These are phyloP conservation scores for Ectobius pallidus DNA, from an alignment of 2,888 invertebrate species.

Conservation along the genomic window DNA sequence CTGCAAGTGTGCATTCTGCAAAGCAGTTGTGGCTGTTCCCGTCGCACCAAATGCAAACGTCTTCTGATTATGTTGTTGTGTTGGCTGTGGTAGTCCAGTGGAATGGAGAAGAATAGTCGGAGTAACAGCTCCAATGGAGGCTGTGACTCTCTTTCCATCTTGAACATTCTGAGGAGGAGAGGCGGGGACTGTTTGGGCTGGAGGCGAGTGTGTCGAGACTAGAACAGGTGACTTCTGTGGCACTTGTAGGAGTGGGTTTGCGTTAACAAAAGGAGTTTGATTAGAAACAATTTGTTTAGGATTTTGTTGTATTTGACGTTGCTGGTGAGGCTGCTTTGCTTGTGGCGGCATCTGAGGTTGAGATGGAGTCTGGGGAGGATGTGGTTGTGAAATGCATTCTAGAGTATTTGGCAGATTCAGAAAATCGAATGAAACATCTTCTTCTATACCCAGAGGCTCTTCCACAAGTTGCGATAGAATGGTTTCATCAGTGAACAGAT, in stretches of 20 bases:
- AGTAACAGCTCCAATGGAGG: background rate
- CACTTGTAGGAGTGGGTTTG: background rate
- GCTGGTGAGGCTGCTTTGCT: constrained; percentile 20
- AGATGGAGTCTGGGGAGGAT: constrained; percentile 41
- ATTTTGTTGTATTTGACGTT: constrained; percentile 11
- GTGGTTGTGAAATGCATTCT: constrained; percentile 46
- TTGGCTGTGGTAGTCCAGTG: background rate
- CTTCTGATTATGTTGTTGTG: constrained; percentile 6
- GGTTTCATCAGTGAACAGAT: constrained; percentile 60
- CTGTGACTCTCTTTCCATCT: background rate
- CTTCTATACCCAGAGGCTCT: constrained; percentile 57
- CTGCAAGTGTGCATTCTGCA: constrained; percentile 42
- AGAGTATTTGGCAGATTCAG: constrained; percentile 51
- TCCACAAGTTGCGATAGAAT: constrained; percentile 57
- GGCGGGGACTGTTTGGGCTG: background rate
- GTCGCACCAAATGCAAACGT: background rate
- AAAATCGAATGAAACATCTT: constrained; percentile 57
- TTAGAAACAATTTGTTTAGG: background rate
- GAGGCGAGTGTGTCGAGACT: constrained; percentile 4
- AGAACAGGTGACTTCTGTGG: constrained; percentile 24
- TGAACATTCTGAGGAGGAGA: background rate
- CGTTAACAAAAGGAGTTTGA: too few species aligned
- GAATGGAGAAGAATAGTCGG: background rate
- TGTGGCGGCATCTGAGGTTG: constrained; percentile 26
- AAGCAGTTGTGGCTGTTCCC: background rate